These are phyloP conservation scores for Drosophila nigricruria DNA, from an alignment of 2,888 invertebrate species.

Conservation along the genomic window DNA sequence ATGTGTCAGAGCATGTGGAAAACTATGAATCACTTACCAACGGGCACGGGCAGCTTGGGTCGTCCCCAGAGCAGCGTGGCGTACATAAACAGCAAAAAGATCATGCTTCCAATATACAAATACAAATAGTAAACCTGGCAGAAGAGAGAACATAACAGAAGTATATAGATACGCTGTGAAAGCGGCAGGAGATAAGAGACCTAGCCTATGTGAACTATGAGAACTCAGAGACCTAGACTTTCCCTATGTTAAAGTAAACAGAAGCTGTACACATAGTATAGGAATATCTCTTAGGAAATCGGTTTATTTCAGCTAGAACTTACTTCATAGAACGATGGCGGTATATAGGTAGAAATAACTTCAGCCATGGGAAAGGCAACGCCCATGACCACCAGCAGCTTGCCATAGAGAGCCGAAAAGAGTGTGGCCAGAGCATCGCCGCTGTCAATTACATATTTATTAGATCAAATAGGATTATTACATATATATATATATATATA, in stretches of 20 bases:
- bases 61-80: constrained; percentile 90
- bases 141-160: not conserved
- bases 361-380: constrained; percentile 98
- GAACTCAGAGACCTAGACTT: too few relatives aligned
- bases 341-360: constrained; percentile 97
- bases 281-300: not conserved
- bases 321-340: constrained; percentile 96
- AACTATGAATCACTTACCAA: constrained; percentile 86
- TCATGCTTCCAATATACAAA: constrained; percentile 94
- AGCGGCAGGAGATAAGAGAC: too few relatives aligned
- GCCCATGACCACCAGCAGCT: constrained; percentile 96
- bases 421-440: constrained; percentile 94
- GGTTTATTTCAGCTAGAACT: constrained; percentile 28
- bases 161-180: too few relatives aligned
- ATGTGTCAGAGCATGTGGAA: not conserved
- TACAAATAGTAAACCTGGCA: constrained; percentile 94
- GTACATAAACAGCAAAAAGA: constrained; percentile 94
- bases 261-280: too few relatives aligned
- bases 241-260: too few relatives aligned
- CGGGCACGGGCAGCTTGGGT: constrained; percentile 86
- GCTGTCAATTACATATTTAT: constrained; percentile 85
- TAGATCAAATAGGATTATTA: not conserved
- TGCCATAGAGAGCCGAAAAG: constrained; percentile 96
- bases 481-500: not conserved
- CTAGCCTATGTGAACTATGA: too few relatives aligned